Conservation (phyloP, 2,888 invertebrate genomes). For the Chydorus sphaericus region DNA sequence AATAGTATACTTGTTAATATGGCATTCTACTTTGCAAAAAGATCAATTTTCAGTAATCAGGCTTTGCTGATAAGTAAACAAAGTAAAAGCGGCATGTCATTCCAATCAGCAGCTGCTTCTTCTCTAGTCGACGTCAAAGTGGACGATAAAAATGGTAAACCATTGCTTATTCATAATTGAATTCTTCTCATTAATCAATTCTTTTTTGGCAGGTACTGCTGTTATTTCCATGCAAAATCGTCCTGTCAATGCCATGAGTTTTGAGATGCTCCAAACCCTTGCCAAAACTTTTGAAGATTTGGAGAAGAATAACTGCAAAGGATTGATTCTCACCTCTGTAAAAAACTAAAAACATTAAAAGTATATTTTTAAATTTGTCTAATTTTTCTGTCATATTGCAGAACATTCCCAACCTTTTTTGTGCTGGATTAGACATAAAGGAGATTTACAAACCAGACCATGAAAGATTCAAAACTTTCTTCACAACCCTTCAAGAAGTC, state of each 20-base stretch:
- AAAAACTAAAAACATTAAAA: not conserved
- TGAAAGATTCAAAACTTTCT: conserved; percentile 51
- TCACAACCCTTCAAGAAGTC: conserved; percentile 59
- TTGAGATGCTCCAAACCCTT: not conserved
- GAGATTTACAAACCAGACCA: conserved; percentile 72
- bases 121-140: not conserved
- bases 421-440: conserved; percentile 67
- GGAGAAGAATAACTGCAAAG: conserved; percentile 48
- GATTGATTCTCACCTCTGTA: conserved; percentile 70
- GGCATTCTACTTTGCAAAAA: too few relatives aligned
- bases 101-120: not conserved
- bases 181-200: not conserved
- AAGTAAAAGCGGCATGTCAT: not conserved
- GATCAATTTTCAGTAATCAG: too few relatives aligned
- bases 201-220: not conserved
- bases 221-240: not conserved
- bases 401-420: conserved; percentile 56
- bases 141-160: not conserved
- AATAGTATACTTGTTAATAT: too few relatives aligned
- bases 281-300: conserved; percentile 34
- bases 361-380: not conserved
- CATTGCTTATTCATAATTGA: not conserved
- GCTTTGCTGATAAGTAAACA: too few relatives aligned
- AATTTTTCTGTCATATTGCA: conserved; percentile 26
- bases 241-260: not conserved